phyloP scores from a whole-genome alignment of 2,888 invertebrate genomes.

The Phalangium opilio region DNA sequence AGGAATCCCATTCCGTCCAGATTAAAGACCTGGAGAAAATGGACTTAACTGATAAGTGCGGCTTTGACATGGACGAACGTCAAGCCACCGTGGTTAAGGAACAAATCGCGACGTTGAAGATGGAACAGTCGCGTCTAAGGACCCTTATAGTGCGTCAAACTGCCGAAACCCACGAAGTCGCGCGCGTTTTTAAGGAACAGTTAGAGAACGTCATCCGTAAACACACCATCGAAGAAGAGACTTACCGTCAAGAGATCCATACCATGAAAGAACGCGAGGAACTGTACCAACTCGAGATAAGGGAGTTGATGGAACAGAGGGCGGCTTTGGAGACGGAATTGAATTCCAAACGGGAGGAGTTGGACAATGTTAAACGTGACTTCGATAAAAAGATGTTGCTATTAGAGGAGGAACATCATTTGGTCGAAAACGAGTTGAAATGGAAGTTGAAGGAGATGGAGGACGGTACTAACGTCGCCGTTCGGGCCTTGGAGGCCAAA shows the following conservation, averaged over 20 bases:
- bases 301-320: neutral
- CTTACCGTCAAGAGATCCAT: neutral
- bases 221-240: neutral
- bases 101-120: neutral
- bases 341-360: conserved; percentile 4
- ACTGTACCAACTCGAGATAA: neutral
- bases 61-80: neutral
- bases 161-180: neutral
- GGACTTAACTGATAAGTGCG: neutral
- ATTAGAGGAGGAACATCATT: conserved; percentile 13
- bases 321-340: conserved; percentile 9
- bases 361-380: conserved; percentile 3
- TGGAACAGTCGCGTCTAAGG: neutral
- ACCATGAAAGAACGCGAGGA: neutral
- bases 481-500: conserved; percentile 14
- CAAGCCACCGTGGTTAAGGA: neutral
- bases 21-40: neutral
- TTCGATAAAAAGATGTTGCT: neutral
- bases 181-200: neutral
- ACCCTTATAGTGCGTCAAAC: neutral
- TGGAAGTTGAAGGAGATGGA: conserved; percentile 17
- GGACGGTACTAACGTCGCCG: conserved; percentile 13
- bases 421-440: conserved; percentile 16
- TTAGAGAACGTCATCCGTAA: neutral
- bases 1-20: neutral